Base-by-base conservation (phyloP, 2,797 vertebrate species). In the Rhabdomys pumilio region DNA sequence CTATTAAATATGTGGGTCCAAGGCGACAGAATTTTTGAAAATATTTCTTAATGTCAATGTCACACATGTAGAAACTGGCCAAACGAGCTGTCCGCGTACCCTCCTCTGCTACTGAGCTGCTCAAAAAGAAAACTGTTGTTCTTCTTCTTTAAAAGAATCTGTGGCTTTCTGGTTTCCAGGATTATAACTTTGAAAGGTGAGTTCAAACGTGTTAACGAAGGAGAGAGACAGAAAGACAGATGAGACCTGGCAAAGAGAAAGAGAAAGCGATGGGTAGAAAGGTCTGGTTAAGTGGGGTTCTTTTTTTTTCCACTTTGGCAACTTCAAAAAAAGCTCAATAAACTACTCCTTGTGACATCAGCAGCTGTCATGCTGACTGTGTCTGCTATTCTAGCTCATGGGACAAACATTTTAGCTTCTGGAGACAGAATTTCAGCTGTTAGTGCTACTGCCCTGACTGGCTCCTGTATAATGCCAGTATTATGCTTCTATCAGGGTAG, bases 361-460 rank as follows among this genome's bases (percentile, higher is more conserved):
- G 19, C 89, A 89, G 86, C 72, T 88, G 67, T 29, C 14, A 31
- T 67, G 85, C 20, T 91, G 76, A 61, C 8, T 73, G 57, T n/a
- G 41, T 22, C 72, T 57, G 61, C 38, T 87, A 83, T 80, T 89
- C 92, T 90, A 84, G 41, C 38, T 81, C 83, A 26, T 44, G 24
- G 55, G 72, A 50, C 75, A 93, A 80, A 83, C 14, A 41, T 92
- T 95, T 95, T 86, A 73, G 87, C 80, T 96, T 94, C 84, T 87
- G 90, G 63, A 96, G 76, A 85, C 53, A 76, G 80, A 91, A 90
- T 55, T 87, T 97, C 94, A 96, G 50, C 79, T 95, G 50, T 69
- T 50, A 65, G 10, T 29, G 72, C 86, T 50, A 50, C 77, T 59
- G 22, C 57, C 75, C 9, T 65, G 2, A 87, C 38, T 0, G 7